phyloP scores from a whole-genome alignment of 2,888 invertebrate species.

The Thelaira solivaga region DNA sequence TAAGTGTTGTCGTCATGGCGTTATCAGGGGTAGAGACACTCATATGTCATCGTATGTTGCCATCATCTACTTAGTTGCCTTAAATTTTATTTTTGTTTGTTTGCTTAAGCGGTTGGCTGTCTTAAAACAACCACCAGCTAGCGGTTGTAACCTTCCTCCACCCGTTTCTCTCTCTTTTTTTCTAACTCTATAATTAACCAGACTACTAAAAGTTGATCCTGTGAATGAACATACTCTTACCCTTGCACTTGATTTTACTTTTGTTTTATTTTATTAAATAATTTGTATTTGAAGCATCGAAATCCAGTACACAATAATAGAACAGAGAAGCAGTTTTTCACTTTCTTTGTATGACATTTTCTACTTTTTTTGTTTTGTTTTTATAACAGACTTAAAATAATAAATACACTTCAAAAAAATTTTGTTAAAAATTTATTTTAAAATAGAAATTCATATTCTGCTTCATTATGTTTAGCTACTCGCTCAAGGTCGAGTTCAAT shows the following conservation, averaged over 20 bases:
- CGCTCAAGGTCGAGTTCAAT: too few relatives aligned
- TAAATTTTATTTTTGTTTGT: background rate
- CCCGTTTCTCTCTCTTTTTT: too few relatives aligned
- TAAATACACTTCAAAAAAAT: background rate
- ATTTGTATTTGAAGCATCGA: background rate
- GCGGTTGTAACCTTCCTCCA: background rate
- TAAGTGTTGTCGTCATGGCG: conserved; percentile 40
- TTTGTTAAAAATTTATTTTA: background rate
- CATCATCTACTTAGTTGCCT: background rate
- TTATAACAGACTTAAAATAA: background rate
- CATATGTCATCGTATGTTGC: background rate
- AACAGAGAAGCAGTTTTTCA: background rate
- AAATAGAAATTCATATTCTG: too few relatives aligned
- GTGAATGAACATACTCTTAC: background rate
- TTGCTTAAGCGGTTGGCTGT: background rate
- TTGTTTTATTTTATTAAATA: conserved; percentile 16
- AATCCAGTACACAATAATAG: background rate
- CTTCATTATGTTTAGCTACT: too few relatives aligned
- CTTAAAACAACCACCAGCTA: conserved; percentile 28
- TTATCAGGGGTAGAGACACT: background rate
- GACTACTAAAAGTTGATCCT: background rate
- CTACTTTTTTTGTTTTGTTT: too few relatives aligned
- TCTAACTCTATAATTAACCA: too few relatives aligned
- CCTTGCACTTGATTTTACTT: background rate
- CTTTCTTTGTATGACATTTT: background rate